These are phyloP conservation scores for Oligia latruncula DNA, from an alignment of 2,888 invertebrate species.

Conservation along the genomic window DNA sequence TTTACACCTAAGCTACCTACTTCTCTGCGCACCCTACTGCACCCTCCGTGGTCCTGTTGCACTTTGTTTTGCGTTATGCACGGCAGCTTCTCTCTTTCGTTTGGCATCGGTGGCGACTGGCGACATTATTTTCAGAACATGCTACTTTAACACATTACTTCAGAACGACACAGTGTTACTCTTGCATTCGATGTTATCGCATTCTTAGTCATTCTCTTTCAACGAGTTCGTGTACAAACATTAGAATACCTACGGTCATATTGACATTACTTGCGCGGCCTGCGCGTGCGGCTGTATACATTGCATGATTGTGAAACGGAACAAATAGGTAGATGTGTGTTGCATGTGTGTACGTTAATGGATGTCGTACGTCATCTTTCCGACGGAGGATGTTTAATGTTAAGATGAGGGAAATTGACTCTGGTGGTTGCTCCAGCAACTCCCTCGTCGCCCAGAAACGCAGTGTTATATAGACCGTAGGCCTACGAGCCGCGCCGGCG, in stretches of 20 bases:
- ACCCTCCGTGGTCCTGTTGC: slow-evolving; percentile 85
- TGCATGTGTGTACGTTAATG: slow-evolving; percentile 88
- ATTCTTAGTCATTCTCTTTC: slow-evolving; percentile 78
- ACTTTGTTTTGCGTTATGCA: slow-evolving; percentile 82
- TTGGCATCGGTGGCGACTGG: slow-evolving; percentile 76
- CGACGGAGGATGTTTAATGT: slow-evolving; percentile 86
- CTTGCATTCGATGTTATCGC: slow-evolving; percentile 84
- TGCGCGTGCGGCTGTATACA: slow-evolving; percentile 77
- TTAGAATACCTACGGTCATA: slow-evolving; percentile 73
- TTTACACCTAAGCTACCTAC: slow-evolving; percentile 67
- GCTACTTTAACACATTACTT: slow-evolving; percentile 81
- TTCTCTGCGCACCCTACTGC: slow-evolving; percentile 74
- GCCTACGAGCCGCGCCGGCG: slow-evolving; percentile 48
- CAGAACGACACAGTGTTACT: slow-evolving; percentile 82
- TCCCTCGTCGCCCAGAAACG: slow-evolving; percentile 84
- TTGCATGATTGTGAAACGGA: slow-evolving; percentile 88
- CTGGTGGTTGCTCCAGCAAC: slow-evolving; percentile 85
- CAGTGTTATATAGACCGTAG: slow-evolving; percentile 85
- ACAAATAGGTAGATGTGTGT: slow-evolving; percentile 89
- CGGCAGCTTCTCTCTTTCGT: slow-evolving; percentile 81
- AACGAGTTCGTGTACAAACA: slow-evolving; percentile 80
- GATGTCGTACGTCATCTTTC: slow-evolving; percentile 89
- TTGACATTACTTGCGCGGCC: slow-evolving; percentile 68
- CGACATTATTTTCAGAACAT: slow-evolving; percentile 75
- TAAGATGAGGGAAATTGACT: slow-evolving; percentile 89